Percentiles rank a stretch among this genome's conserved stretches.
Conservation (phyloP, 2,797 vertebrate genomes). For the Eptatretus atami region DNA sequence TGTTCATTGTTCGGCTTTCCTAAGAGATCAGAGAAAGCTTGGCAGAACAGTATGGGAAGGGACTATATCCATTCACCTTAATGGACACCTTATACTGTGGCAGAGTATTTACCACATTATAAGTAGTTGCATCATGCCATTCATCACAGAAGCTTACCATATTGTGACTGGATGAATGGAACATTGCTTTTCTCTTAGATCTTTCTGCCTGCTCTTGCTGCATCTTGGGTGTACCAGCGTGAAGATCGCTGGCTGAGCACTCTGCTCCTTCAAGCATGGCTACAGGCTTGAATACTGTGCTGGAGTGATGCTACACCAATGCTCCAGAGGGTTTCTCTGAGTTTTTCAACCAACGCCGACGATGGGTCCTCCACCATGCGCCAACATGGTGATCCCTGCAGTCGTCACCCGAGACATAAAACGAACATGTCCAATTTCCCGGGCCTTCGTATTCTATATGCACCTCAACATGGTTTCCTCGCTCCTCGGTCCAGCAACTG, state of each 20-base stretch:
- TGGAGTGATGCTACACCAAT: constrained; percentile 39
- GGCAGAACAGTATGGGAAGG: too few relatives aligned
- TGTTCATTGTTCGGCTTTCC: too few relatives aligned
- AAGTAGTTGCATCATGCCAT: too few relatives aligned
- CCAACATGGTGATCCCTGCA: constrained; percentile 30
- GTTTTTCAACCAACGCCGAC: constrained; percentile 35
- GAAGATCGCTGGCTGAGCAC: constrained; percentile 42
- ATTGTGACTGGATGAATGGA: too few relatives aligned
- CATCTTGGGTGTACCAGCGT: constrained; percentile 13
- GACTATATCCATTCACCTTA: too few relatives aligned
- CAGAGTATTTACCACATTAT: too few relatives aligned
- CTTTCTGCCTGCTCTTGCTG: too few relatives aligned
- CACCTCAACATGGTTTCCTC: constrained; percentile 25
- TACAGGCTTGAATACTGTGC: constrained; percentile 41
- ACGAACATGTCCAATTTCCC: constrained; percentile 28
- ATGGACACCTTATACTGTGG: too few relatives aligned
- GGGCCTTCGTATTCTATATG: constrained; percentile 24
- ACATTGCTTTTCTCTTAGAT: too few relatives aligned
- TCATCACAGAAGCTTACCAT: too few relatives aligned
- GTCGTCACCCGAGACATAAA: constrained; percentile 19
- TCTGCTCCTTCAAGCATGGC: constrained; percentile 29
- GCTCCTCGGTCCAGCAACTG: constrained; percentile 32
- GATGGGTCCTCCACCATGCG: constrained; percentile 37
- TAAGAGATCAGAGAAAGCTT: too few relatives aligned
- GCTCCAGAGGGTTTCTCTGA: constrained; percentile 36